Evolutionary conservation across 2,113 vertebrate genomes (phyloP), one percentile per base, ranked within the genome.

Genomic region (Sturnus vulgaris): DNA sequence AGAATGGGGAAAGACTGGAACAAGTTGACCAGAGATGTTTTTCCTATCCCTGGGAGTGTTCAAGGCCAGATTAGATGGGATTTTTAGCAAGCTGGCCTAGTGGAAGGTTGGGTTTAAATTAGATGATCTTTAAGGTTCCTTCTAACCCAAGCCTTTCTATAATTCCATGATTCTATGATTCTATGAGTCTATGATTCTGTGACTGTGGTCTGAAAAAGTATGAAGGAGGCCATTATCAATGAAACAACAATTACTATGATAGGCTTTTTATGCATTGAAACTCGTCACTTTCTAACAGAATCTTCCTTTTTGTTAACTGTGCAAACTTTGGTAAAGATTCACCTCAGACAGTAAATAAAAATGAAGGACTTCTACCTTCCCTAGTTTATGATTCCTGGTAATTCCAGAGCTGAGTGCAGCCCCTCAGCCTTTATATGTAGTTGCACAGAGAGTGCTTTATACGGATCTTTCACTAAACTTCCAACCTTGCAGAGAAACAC

Each of bases 171-270:
- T 47, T 47, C 46, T 22, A 11, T 47, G 47, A 23, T 47, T 47
- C 5, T 22, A 12, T 47, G 21, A 23, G 39, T 40, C 39, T 40
- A 40, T 40, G 42, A 59, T 11, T 57, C 16, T 59, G 1, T 40
- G 21, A 9, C 5, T 69, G 12, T 73, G 6, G 6, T 46, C 35
- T 68, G 42, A 75, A 55, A 92, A 25, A 3, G 1, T 12, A 33
- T 18, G 22, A 39, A 71, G 21, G 15, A 44, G 7, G 5, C 8
- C 16, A 14, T 31, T 91, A 22, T 37, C 9, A 77, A 10, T 5
- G 3, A 44, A 64, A 60, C 0, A 1, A 6, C 7, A 42, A 19
- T 10, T 23, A 3, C 11, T 21, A 17, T 27, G 24, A 33, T 2
- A 44, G 24, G 1, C 5, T 33, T 33, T 57, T n/a, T 13, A n/a